Conservation (phyloP, 2,888 invertebrate genomes). For the Callinectes sapidus region DNA sequence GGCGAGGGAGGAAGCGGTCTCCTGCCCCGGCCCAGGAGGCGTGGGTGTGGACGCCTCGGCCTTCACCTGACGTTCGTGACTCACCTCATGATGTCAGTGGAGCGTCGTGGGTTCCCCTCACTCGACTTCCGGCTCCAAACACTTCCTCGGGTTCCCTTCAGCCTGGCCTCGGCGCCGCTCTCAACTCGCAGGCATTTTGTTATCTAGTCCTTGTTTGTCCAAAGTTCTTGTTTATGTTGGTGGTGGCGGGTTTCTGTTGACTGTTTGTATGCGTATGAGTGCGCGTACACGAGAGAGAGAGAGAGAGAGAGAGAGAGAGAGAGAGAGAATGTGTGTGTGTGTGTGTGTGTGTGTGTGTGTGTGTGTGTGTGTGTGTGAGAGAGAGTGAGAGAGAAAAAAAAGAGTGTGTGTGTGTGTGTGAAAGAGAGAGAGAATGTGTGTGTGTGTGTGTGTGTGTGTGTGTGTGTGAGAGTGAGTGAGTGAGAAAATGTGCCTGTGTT, state of each 20-base stretch:
- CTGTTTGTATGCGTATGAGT: not conserved
- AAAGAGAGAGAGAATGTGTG: too few species aligned
- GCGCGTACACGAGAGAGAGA: not conserved
- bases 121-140: not conserved
- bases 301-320: not conserved
- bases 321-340: not conserved
- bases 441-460: too few species aligned
- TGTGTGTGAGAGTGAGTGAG: not conserved
- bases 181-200: constrained; percentile 58
- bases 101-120: not conserved
- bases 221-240: constrained; percentile 38
- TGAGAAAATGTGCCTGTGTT: not conserved
- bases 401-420: not conserved
- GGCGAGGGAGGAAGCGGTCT: constrained; percentile 4
- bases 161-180: constrained; percentile 13
- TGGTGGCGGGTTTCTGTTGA: constrained; percentile 30
- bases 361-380: constrained; percentile 7
- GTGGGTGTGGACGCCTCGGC: constrained; percentile 6
- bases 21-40: not conserved
- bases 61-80: constrained; percentile 17
- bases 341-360: not conserved
- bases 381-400: too few species aligned
- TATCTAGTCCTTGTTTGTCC: constrained; percentile 60
- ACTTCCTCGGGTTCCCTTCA: not conserved
- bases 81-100: not conserved